Conservation (phyloP, 2,113 vertebrate species). For the Pangasianodon gigas region DNA sequence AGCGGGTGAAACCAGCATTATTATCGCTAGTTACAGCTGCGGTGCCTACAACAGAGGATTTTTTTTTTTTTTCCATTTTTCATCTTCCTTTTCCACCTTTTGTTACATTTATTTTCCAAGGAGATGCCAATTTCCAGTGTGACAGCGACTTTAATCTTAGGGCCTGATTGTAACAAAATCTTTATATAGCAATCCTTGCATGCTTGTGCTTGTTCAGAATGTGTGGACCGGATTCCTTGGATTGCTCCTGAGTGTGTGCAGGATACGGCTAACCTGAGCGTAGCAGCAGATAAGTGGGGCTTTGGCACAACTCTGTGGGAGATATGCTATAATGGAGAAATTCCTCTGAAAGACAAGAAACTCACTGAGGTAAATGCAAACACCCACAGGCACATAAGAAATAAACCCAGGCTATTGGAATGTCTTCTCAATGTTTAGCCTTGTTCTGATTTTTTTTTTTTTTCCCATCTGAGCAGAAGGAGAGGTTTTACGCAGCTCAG, state of each 20-base stretch:
- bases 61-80: background rate
- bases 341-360: conserved; percentile 93
- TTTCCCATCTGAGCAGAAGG: conserved; percentile 79
- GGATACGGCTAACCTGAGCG: conserved; percentile 77
- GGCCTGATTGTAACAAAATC: background rate
- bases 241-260: conserved; percentile 94
- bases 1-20: background rate
- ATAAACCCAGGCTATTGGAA: background rate
- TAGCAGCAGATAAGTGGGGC: conserved; percentile 96
- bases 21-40: background rate
- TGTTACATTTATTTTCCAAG: background rate
- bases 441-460: background rate
- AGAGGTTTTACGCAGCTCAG: conserved; percentile 88
- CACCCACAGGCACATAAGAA: background rate
- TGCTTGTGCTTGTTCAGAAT: conserved; percentile 71
- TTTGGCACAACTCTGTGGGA: conserved; percentile 98
- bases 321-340: conserved; percentile 95
- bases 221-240: conserved; percentile 93
- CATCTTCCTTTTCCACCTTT: background rate
- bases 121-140: background rate
- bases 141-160: background rate
- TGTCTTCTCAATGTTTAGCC: background rate
- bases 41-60: background rate
- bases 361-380: conserved; percentile 84
- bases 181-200: background rate